Conservation (phyloP, 2,797 vertebrate species). For the Gymnoscopelus microlampas region DNA sequence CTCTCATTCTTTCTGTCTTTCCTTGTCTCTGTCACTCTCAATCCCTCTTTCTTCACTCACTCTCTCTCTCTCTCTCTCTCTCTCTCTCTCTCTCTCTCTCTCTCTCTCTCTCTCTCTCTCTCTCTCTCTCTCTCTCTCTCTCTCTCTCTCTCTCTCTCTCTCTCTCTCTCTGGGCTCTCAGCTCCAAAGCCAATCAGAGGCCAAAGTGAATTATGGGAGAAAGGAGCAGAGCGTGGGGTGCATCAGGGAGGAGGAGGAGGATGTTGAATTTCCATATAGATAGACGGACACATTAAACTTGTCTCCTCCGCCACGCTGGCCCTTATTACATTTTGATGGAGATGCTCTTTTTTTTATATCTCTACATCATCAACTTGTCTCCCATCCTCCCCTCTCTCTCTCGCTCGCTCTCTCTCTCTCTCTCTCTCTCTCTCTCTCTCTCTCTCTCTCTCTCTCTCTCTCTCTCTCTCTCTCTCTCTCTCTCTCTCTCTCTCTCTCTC, state of each 20-base stretch:
- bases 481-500: slow-evolving; percentile 17
- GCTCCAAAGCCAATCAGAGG: slow-evolving; percentile 53
- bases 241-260: slow-evolving; percentile 42
- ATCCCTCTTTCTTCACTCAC: too few relatives aligned
- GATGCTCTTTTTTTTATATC: slow-evolving; percentile 60
- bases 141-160: slow-evolving; percentile 49
- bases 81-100: too few relatives aligned
- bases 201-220: slow-evolving; percentile 69
- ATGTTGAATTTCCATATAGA: slow-evolving; percentile 84
- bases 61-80: too few relatives aligned
- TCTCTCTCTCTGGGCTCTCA: slow-evolving; percentile 46
- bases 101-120: too few relatives aligned
- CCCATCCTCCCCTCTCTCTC: slow-evolving; percentile 10
- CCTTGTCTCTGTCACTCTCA: too few relatives aligned
- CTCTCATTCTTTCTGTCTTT: not conserved
- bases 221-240: slow-evolving; percentile 38
- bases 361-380: slow-evolving; percentile 62
- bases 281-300: slow-evolving; percentile 79
- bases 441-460: slow-evolving; percentile 20
- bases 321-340: slow-evolving; percentile 77
- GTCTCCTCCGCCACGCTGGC: slow-evolving; percentile 67
- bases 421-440: slow-evolving; percentile 25
- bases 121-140: slow-evolving; percentile 59
- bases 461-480: slow-evolving; percentile 16
- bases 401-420: slow-evolving; percentile 14